A percentile compares a stretch with the other conserved stretches of the same genome.
These are phyloP conservation scores for Mesopsocus fuscifrons DNA, from an alignment of 2,888 invertebrate species.

Conservation along the genomic window DNA sequence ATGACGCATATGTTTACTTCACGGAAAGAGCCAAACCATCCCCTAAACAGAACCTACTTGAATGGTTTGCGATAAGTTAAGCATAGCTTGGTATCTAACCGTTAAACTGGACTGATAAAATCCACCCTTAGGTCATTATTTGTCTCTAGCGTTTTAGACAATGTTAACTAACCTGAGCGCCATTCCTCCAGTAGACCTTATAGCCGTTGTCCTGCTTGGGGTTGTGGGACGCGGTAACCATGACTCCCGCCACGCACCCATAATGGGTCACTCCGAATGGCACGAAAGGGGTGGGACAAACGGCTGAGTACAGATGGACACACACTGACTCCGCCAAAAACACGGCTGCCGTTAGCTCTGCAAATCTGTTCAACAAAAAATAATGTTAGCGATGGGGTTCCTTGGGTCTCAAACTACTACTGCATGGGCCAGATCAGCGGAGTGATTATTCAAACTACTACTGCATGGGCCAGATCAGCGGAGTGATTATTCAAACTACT, in stretches of 20 bases:
- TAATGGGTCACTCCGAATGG: constrained; percentile 63
- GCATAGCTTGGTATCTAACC: too few relatives aligned
- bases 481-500: too few relatives aligned
- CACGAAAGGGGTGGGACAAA: constrained; percentile 85
- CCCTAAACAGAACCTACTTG: too few relatives aligned
- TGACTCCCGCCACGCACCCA: constrained; percentile 65
- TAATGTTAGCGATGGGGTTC: background rate
- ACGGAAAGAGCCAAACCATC: too few relatives aligned
- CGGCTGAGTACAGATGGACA: constrained; percentile 60
- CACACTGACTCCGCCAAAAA: constrained; percentile 54
- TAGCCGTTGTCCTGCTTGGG: constrained; percentile 94
- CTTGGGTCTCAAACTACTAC: constrained; percentile 7
- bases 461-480: too few relatives aligned
- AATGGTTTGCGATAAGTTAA: too few relatives aligned
- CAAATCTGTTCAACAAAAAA: constrained; percentile 47
- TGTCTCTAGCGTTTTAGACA: too few relatives aligned
- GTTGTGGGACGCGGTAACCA: constrained; percentile 93
- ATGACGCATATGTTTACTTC: too few relatives aligned
- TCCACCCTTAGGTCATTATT: too few relatives aligned
- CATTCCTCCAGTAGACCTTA: constrained; percentile 92
- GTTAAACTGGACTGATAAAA: too few relatives aligned
- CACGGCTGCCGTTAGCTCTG: constrained; percentile 67
- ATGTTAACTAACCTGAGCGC: constrained; percentile 47
- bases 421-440: too few relatives aligned
- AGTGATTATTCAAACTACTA: too few relatives aligned